Evolutionary conservation across 2,113 vertebrate genomes (phyloP).

Genomic region (mouse (Mus musculus)): DNA sequence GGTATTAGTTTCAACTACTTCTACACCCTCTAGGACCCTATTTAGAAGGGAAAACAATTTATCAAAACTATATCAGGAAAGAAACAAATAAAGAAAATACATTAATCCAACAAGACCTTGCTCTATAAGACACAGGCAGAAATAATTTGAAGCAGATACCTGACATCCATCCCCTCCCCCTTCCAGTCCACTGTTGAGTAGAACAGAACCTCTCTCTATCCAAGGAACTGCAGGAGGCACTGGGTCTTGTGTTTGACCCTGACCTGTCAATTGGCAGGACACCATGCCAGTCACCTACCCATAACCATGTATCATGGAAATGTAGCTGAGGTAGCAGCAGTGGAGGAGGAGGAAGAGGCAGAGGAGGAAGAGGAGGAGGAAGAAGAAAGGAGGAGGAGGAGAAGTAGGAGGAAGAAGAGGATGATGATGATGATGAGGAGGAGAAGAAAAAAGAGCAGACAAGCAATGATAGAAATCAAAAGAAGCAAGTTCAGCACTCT

Average conservation of each 20-base stretch:
- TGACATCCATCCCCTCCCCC: background rate
- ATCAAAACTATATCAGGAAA: background rate
- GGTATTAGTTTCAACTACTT: background rate
- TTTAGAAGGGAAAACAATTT: background rate
- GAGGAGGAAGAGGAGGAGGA: background rate
- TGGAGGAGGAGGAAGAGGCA: too few species aligned
- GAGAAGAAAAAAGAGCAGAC: background rate
- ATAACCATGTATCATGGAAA: background rate
- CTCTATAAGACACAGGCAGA: background rate
- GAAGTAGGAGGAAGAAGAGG: too few species aligned
- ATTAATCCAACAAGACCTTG: background rate
- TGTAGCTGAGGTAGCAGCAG: background rate
- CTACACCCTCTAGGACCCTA: background rate
- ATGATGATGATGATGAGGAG: too few species aligned
- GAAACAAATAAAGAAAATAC: background rate
- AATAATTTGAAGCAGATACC: background rate
- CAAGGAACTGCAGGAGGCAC: background rate
- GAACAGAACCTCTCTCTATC: background rate
- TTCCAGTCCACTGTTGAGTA: background rate
- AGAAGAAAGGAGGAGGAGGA: too few species aligned
- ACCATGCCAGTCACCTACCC: background rate
- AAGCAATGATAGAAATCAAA: constrained; percentile 36
- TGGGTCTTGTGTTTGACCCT: background rate
- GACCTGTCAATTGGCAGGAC: background rate
- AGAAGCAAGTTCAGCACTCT: background rate